Base-by-base conservation (phyloP, 1,140 invertebrate species). In the Drosophila ironensis region DNA sequence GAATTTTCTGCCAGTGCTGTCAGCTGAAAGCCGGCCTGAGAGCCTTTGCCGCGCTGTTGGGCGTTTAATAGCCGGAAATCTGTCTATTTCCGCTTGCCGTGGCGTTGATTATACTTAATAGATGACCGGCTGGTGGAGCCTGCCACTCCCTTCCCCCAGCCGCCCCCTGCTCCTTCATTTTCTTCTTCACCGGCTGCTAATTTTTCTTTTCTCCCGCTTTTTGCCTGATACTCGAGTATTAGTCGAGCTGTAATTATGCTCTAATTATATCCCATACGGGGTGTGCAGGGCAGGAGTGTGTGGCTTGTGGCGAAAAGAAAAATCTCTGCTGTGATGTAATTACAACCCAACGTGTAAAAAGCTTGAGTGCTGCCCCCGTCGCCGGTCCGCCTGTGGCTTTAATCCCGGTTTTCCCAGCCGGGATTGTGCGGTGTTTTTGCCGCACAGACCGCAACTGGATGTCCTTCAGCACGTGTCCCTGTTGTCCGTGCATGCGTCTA, bases 61-160 rank as follows among this genome's bases (percentile, higher is more conserved):
- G 61, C 84, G 80, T 86, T 86, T 86, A 86, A 86, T 86, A 86
- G 80, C 80, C 80, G 80, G 80, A 86, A 86, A 86, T 86, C 81
- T 86, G 80, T 86, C 80, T 86, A 86, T 86, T 86, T 86, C 80
- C 80, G 80, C 74, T 75, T 86, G 71, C 80, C 71, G 51, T 86
- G 81, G 80, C 80, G 80, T 86, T 86, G 80, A 86, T 86, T 86
- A 86, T 86, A 86, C 81, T 86, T 86, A 86, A 86, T 86, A 86
- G 80, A 86, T 86, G 81, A 82, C 78, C 77, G 73, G 61, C 72
- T 72, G 72, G 67, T 72, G 68, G 67, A 64, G 78, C 64, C 9
- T 12, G 24, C 7, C n/a, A n/a, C n/a, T n/a, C n/a, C 7, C 24
- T 9, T 11, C 12, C 22, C 22, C 11, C 11, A 20, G 12, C 20